Conservation (phyloP, 2,888 invertebrate genomes). For the Oscheius sp. region DNA sequence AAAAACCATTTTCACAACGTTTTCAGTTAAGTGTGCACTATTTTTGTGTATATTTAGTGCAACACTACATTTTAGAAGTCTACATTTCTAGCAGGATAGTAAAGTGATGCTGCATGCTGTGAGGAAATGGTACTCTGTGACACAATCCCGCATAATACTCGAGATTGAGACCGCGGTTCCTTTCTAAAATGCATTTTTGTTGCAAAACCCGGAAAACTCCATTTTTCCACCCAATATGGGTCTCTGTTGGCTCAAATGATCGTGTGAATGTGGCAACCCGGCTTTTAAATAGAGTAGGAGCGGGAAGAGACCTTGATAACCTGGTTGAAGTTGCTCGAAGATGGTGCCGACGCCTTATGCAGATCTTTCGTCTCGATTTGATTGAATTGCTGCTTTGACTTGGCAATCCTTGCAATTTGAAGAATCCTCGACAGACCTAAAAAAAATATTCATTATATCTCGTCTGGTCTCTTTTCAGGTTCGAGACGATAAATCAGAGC, state of each 20-base stretch:
- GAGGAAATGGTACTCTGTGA: not conserved
- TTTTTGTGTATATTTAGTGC: no score
- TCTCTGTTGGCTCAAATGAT: not conserved
- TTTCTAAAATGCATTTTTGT: not conserved
- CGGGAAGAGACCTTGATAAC: conserved; percentile 63
- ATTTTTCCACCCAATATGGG: not conserved
- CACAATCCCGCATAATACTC: conserved; percentile 22
- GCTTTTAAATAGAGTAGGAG: conserved; percentile 31
- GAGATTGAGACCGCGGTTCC: conserved; percentile 16
- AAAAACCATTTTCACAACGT: not conserved
- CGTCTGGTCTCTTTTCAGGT: not conserved
- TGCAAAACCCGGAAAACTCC: not conserved
- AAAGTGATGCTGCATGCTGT: conserved; percentile 3
- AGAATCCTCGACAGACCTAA: conserved; percentile 70
- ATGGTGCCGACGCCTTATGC: conserved; percentile 61
- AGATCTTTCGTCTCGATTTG: conserved; percentile 73
- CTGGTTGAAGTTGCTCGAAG: conserved; percentile 73
- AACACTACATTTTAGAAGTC: no score
- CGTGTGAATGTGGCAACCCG: conserved; percentile 5
- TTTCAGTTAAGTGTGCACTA: no score
- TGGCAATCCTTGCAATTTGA: conserved; percentile 73
- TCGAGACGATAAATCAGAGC: conserved; percentile 17
- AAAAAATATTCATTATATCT: conserved; percentile 31
- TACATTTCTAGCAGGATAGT: no score
- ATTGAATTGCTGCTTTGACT: conserved; percentile 73